These are phyloP conservation scores for Ridgeia piscesae DNA, from an alignment of 1,140 invertebrate species.

Conservation along the genomic window DNA sequence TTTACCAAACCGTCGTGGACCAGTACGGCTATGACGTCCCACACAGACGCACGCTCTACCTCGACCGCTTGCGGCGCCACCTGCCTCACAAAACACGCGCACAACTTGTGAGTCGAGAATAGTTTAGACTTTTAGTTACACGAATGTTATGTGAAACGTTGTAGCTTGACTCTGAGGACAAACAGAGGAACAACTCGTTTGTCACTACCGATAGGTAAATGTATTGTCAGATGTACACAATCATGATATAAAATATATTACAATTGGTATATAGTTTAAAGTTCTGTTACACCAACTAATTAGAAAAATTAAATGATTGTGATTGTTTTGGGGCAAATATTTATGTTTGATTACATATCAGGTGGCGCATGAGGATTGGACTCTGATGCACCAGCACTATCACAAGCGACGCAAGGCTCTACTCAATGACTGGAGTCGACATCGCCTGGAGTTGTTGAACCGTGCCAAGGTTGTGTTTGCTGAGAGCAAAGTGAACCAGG, in stretches of 20 bases:
- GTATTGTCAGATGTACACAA: no score
- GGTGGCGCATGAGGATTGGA: conserved; percentile 53
- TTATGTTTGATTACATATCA: conserved; percentile 21
- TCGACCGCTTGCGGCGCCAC: conserved; percentile 50
- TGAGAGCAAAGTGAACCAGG: conserved; percentile 45
- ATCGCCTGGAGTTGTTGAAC: conserved; percentile 44
- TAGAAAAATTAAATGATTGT: no score
- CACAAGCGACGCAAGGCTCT: conserved; percentile 44
- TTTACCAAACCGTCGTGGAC: conserved; percentile 46
- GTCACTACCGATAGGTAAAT: no score
- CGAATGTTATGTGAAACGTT: no score
- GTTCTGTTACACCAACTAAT: no score
- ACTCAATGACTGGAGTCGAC: conserved; percentile 45
- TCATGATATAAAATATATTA: no score
- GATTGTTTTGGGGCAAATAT: background rate
- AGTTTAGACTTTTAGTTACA: background rate
- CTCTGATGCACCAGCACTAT: conserved; percentile 46
- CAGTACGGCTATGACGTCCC: conserved; percentile 48
- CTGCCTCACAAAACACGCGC: conserved; percentile 41
- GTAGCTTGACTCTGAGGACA: no score
- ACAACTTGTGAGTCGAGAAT: conserved; percentile 39
- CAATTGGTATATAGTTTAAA: background rate
- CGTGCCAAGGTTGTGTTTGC: conserved; percentile 41
- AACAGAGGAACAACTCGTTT: no score
- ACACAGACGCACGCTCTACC: conserved; percentile 44